These are phyloP conservation scores for Sclerurus mexicanus DNA, from an alignment of 2,113 vertebrate species.

Conservation along the genomic window DNA sequence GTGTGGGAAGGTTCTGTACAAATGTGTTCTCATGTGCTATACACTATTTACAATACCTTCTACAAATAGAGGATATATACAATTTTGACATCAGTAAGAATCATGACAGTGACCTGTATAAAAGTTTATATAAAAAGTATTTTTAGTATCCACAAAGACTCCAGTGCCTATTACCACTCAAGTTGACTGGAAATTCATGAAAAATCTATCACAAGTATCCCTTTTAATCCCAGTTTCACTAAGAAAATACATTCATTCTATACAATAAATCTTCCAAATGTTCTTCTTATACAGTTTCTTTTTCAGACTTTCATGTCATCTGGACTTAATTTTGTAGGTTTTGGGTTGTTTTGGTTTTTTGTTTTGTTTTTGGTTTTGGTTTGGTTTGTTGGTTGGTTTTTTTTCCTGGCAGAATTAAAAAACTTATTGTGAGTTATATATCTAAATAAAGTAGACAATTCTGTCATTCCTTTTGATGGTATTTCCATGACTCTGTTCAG, in stretches of 20 bases:
- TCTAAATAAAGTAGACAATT: neutral
- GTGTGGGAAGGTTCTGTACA: neutral
- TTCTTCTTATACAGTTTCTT: neutral
- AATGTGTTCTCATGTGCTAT: neutral
- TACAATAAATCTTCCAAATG: neutral
- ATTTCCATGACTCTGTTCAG: neutral
- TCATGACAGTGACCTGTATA: neutral
- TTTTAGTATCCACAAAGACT: neutral
- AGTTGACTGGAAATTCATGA: neutral
- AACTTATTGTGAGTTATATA: neutral
- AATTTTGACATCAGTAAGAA: neutral
- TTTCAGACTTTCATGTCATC: neutral
- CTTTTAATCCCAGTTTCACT: neutral
- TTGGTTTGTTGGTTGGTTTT: no score
- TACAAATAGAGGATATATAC: neutral
- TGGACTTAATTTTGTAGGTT: neutral
- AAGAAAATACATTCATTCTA: neutral
- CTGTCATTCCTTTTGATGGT: neutral
- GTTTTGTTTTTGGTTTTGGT: neutral
- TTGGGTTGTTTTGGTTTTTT: no score
- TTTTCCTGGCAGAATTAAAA: neutral
- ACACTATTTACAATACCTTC: neutral
- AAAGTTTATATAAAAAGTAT: neutral
- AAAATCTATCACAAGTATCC: neutral
- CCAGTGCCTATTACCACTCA: neutral